phyloP scores from a whole-genome alignment of 2,888 invertebrate genomes.

The Xanthorhoe designata region DNA sequence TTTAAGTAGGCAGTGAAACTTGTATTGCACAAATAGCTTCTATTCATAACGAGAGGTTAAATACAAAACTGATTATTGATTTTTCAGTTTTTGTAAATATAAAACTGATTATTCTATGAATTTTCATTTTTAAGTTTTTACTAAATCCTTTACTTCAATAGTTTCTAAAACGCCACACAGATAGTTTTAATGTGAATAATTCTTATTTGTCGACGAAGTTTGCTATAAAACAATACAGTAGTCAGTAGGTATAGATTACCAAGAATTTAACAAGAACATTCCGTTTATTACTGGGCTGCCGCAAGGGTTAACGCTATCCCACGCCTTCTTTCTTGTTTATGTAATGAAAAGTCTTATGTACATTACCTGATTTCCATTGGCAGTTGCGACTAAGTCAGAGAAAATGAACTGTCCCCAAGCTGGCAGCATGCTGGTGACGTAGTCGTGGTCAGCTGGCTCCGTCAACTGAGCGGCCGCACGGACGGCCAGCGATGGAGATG shows the following conservation, averaged over 20 bases:
- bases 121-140: too few species aligned
- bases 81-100: too few species aligned
- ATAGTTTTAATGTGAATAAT: too few species aligned
- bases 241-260: not conserved
- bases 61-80: not conserved
- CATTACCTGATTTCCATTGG: slow-evolving; percentile 82
- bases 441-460: slow-evolving; percentile 87
- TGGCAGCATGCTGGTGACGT: slow-evolving; percentile 91
- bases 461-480: slow-evolving; percentile 84
- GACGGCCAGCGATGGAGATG: slow-evolving; percentile 86
- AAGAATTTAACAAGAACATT: not conserved
- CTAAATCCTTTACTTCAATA: too few species aligned
- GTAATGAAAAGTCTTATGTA: slow-evolving; percentile 6
- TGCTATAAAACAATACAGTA: not conserved
- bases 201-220: too few species aligned
- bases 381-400: slow-evolving; percentile 89
- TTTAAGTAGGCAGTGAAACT: not conserved
- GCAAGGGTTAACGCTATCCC: slow-evolving; percentile 16
- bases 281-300: not conserved
- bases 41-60: not conserved
- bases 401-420: slow-evolving; percentile 92
- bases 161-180: too few species aligned
- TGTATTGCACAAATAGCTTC: not conserved
- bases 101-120: too few species aligned
- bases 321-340: slow-evolving; percentile 9